Evolutionary conservation across 2,797 vertebrate genomes (phyloP).

Genomic region (Adrianichthys oophorus): DNA sequence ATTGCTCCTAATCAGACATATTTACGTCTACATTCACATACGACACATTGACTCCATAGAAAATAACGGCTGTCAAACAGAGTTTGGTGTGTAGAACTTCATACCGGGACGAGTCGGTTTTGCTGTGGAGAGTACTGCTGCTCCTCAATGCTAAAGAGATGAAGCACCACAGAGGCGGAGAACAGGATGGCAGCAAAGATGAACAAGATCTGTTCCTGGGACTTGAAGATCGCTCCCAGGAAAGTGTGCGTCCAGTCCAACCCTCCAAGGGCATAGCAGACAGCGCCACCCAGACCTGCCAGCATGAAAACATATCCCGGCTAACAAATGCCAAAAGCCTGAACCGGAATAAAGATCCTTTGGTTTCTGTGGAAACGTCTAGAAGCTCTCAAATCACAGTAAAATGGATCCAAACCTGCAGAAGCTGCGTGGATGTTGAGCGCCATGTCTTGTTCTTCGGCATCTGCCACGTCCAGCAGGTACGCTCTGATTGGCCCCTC

Average conservation of each 20-base stretch:
- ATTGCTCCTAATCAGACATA: too few species aligned
- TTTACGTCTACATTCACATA: too few species aligned
- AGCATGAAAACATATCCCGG: background rate
- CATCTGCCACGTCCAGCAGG: slow-evolving; percentile 92
- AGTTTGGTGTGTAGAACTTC: background rate
- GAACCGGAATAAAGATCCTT: too few species aligned
- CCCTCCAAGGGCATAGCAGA: slow-evolving; percentile 94
- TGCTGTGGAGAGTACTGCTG: slow-evolving; percentile 88
- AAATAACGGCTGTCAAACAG: too few species aligned
- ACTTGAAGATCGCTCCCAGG: slow-evolving; percentile 85
- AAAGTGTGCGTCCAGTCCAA: slow-evolving; percentile 96
- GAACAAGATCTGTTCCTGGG: slow-evolving; percentile 97
- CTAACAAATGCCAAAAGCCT: background rate
- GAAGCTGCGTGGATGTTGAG: slow-evolving; percentile 97
- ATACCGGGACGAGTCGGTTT: slow-evolving; percentile 80
- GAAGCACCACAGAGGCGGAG: slow-evolving; percentile 85
- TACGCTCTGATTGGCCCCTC: slow-evolving; percentile 97
- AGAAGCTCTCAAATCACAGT: background rate
- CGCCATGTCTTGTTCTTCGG: slow-evolving; percentile 98
- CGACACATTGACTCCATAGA: too few species aligned
- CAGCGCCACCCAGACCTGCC: slow-evolving; percentile 91
- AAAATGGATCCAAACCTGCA: slow-evolving; percentile 77
- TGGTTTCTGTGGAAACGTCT: background rate
- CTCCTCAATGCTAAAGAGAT: slow-evolving; percentile 94
- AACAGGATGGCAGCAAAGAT: slow-evolving; percentile 92